phyloP scores from a whole-genome alignment of 2,797 vertebrate genomes.

The Macrochelys suwanniensis region DNA sequence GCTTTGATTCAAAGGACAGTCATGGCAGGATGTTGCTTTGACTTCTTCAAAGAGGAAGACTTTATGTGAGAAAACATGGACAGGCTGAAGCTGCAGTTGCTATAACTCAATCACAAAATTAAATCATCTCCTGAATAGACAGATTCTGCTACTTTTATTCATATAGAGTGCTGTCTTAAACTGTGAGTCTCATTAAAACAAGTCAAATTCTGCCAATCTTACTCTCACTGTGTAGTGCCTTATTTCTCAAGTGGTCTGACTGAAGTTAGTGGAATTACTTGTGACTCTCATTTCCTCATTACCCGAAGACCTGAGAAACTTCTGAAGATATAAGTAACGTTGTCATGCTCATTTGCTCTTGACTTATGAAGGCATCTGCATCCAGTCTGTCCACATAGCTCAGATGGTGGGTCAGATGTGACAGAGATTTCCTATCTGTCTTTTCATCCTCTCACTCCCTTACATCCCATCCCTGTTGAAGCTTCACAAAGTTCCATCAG shows the following conservation, averaged over 20 bases:
- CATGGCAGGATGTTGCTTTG: conserved; percentile 57
- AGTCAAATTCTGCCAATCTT: background rate
- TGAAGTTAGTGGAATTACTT: background rate
- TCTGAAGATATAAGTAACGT: background rate
- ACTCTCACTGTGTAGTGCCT: background rate
- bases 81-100: background rate
- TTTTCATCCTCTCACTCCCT: background rate
- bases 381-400: background rate
- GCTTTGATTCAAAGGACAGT: conserved; percentile 39
- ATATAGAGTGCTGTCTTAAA: background rate
- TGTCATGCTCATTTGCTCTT: background rate
- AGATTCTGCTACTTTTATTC: background rate
- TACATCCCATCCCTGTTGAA: background rate
- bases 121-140: background rate
- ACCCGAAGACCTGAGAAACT: background rate
- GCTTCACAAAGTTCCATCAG: background rate
- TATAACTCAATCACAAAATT: rapidly evolving
- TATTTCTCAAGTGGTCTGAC: background rate
- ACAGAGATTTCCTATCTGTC: background rate
- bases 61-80: conserved; percentile 21
- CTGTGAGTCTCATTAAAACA: background rate
- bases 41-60: background rate
- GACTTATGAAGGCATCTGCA: background rate
- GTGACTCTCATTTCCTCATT: background rate
- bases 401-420: background rate